phyloP scores from a whole-genome alignment of 2,113 vertebrate genomes.

The Dendrocopos noguchii region DNA sequence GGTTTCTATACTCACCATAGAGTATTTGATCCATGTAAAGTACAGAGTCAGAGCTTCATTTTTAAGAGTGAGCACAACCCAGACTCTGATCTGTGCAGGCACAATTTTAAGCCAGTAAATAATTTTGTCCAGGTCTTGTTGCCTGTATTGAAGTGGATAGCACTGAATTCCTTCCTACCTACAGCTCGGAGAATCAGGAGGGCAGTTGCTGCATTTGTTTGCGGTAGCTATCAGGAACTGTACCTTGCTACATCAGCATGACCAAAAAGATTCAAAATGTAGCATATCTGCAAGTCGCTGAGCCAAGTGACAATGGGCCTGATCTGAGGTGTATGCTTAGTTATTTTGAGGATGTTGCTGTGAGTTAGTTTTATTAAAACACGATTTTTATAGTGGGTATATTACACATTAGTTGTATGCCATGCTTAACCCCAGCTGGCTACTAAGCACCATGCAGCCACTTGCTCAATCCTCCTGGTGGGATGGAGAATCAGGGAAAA shows the following conservation, averaged over 20 bases:
- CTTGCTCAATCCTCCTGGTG: neutral
- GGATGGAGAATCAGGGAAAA: neutral
- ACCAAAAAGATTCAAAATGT: neutral
- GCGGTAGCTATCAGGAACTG: neutral
- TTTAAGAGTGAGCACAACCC: neutral
- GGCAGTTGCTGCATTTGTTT: neutral
- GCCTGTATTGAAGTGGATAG: neutral
- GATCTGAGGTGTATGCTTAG: neutral
- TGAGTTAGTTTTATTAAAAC: neutral
- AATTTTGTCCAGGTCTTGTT: slow-evolving; percentile 13
- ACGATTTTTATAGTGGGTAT: slow-evolving; percentile 6
- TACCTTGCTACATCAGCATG: neutral
- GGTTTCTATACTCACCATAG: neutral
- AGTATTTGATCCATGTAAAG: neutral
- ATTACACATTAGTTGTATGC: neutral
- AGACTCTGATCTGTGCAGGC: neutral
- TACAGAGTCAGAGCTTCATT: neutral
- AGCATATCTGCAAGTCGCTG: neutral
- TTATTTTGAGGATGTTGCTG: neutral
- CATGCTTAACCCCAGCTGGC: neutral
- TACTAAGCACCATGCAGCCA: neutral
- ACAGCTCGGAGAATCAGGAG: neutral
- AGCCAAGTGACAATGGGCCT: neutral
- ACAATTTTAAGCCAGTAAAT: neutral
- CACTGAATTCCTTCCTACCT: neutral